Percentiles rank a stretch among this genome's conserved stretches.
Evolutionary conservation across 2,797 vertebrate genomes (phyloP).

Genomic region (Sylvia borin): DNA sequence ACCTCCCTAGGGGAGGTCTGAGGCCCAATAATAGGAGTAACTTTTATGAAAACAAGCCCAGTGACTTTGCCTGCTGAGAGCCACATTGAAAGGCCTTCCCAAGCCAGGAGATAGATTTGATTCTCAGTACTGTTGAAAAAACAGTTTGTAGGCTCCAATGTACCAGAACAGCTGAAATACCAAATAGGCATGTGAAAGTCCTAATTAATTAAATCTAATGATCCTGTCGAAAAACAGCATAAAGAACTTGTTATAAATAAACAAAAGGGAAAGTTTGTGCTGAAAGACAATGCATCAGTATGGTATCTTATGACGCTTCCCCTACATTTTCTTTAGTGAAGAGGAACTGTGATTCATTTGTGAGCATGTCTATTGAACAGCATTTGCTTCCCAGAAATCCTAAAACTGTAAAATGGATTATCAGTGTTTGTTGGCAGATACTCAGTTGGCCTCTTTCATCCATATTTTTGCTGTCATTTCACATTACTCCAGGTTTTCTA

Average conservation of each 20-base stretch:
- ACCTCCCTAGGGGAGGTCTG: neutral
- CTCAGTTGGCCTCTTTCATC: neutral
- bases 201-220: slow-evolving; percentile 19
- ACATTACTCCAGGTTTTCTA: neutral
- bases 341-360: neutral
- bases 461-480: slow-evolving; percentile 8
- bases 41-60: neutral
- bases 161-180: slow-evolving; percentile 8
- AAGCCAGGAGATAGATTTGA: slow-evolving; percentile 15
- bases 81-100: slow-evolving; percentile 34
- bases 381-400: slow-evolving; percentile 9
- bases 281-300: slow-evolving; percentile 4
- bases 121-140: slow-evolving; percentile 15
- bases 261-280: neutral
- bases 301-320: neutral
- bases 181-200: neutral
- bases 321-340: neutral
- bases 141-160: slow-evolving; percentile 26
- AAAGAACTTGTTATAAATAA: slow-evolving; percentile 15
- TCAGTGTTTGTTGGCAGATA: neutral
- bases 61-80: slow-evolving; percentile 46
- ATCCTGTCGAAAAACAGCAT: neutral
- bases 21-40: neutral
- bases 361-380: neutral
- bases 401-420: slow-evolving; percentile 5